Evolutionary conservation across 2,888 invertebrate genomes (phyloP), one percentile per base, ranked within the genome.

Genomic region (Acholoe squamosa): DNA sequence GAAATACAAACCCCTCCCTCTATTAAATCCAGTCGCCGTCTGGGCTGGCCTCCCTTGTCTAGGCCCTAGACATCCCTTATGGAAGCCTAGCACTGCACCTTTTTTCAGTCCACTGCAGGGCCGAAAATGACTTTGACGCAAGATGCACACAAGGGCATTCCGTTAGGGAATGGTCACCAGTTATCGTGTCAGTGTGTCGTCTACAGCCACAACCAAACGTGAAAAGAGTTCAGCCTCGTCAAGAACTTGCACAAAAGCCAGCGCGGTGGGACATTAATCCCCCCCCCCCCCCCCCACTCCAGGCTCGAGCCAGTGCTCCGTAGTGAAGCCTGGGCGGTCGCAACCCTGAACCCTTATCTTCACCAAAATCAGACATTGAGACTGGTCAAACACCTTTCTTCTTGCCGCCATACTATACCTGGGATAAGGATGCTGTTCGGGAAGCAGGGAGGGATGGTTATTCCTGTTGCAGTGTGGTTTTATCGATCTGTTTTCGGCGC

Each of bases 401-500:
- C 19, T 0, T 16, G 43, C 22, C 0, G 22, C 0, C n/a, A 80
- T 22, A 80, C 34, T 1, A 22, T 80, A 80, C 80, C 80, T 80
- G 33, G 43, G 80, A 10, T 33, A 16, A 33, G 16, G 43, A 34
- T 19, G 19, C 12, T 34, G 80, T 43, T 5, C 34, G 16, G 12
- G 19, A n/a, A 12, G 80, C 80, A 80, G 7, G 33, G 71, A 71
- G 34, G 80, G 16, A 80, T 14, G 22, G 80, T 16, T 22, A 31
- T 16, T 80, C 16, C 0, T 33, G 43, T 19, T 80, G 43, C 43
- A 33, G 80, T 19, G 34, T 16, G 19, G 80, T 33, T 34, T 34
- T 80, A 80, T 80, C 80, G 80, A 80, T 80, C 80, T 34, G 43
- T 80, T 80, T 71, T 80, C 33, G 80, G n/a, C 80, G 19, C 80